Evolutionary conservation across 2,797 vertebrate species (phyloP).

Genomic region (Arrhamphus sclerolepis): DNA sequence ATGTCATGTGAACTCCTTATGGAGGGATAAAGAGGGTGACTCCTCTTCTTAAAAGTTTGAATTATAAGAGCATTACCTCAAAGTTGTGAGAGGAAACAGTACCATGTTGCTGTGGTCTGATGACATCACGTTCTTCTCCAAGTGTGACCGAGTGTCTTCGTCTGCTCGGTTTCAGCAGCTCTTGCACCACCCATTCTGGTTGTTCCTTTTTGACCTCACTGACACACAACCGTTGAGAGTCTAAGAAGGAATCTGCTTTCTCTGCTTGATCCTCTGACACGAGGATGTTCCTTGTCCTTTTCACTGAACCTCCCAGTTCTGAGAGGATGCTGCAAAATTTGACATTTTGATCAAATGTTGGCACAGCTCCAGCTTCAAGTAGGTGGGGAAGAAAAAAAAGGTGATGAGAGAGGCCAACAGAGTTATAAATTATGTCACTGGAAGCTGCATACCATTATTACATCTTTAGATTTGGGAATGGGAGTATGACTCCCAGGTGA

Average conservation of each 20-base stretch:
- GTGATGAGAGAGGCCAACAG: background rate
- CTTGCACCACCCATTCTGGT: conserved; percentile 70
- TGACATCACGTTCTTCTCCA: conserved; percentile 40
- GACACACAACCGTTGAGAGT: background rate
- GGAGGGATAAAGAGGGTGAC: background rate
- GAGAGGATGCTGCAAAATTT: conserved; percentile 66
- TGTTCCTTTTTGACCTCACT: conserved; percentile 29
- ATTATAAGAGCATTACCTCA: conserved; percentile 65
- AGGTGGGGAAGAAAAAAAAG: background rate
- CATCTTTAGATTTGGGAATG: conserved; percentile 9
- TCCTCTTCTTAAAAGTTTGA: background rate
- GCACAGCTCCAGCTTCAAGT: background rate
- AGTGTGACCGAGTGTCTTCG: conserved; percentile 68
- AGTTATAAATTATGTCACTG: background rate
- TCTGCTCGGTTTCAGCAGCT: conserved; percentile 65
- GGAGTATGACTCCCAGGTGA: conserved; percentile 23
- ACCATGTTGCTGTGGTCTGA: conserved; percentile 15
- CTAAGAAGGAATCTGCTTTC: conserved; percentile 31
- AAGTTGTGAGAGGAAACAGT: conserved; percentile 39
- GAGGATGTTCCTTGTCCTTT: conserved; percentile 17
- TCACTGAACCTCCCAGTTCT: conserved; percentile 17
- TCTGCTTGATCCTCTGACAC: background rate
- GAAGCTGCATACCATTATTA: too few species aligned
- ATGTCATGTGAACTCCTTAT: background rate
- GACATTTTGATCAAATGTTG: conserved; percentile 9